Conservation (phyloP, 2,888 invertebrate genomes). For the Sinopyrophorus schimmeli region DNA sequence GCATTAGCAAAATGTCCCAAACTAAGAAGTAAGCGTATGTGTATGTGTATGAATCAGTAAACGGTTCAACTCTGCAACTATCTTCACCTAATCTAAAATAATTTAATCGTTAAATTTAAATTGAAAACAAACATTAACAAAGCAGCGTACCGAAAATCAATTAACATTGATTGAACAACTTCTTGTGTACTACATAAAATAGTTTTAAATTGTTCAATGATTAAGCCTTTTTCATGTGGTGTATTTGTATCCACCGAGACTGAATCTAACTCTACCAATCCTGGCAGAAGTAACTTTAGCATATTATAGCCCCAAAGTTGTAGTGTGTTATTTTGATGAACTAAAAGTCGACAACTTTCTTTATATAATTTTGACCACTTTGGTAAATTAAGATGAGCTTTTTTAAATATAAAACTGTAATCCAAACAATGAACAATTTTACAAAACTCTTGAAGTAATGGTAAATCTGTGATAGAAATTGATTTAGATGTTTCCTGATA, state of each 20-base stretch:
- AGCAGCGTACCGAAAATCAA: constrained; percentile 57
- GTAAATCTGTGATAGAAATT: constrained; percentile 36
- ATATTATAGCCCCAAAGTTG: constrained; percentile 58
- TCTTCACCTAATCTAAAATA: constrained; percentile 62
- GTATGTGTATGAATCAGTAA: constrained; percentile 63
- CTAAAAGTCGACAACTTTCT: constrained; percentile 51
- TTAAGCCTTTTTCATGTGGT: constrained; percentile 53
- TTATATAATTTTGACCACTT: constrained; percentile 53
- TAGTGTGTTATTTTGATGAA: constrained; percentile 51
- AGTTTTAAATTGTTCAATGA: constrained; percentile 55
- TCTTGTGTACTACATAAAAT: constrained; percentile 52
- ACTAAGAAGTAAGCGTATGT: constrained; percentile 72
- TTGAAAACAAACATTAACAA: no score
- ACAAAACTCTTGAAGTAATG: constrained; percentile 47
- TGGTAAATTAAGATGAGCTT: constrained; percentile 36
- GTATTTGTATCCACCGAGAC: constrained; percentile 52
- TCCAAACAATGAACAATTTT: constrained; percentile 41
- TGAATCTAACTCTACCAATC: constrained; percentile 56
- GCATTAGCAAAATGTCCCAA: constrained; percentile 69
- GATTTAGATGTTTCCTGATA: constrained; percentile 32
- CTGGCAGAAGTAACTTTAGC: constrained; percentile 52
- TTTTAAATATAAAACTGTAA: constrained; percentile 29
- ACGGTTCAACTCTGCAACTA: constrained; percentile 61
- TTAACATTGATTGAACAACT: constrained; percentile 59
- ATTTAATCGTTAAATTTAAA: not conserved